Evolutionary conservation across 2,888 invertebrate genomes (phyloP).

Genomic region (Pristionchus fissidentatus): DNA sequence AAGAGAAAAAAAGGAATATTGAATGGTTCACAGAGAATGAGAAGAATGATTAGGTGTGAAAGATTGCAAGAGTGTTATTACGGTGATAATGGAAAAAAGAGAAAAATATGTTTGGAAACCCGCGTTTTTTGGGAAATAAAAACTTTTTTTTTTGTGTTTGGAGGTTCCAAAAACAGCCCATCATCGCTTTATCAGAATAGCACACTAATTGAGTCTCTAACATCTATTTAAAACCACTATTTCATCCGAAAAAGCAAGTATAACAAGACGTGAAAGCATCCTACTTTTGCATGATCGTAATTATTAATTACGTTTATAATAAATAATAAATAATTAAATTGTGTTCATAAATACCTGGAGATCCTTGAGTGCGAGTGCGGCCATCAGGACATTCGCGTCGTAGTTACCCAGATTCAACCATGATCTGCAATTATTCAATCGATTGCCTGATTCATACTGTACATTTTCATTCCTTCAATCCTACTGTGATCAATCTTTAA

Average conservation of each 20-base stretch:
- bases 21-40: background rate
- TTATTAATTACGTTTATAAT: background rate
- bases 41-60: too few relatives aligned
- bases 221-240: background rate
- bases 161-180: too few relatives aligned
- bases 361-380: constrained; percentile 83
- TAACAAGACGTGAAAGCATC: background rate
- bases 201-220: too few relatives aligned
- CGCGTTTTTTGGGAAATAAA: too few relatives aligned
- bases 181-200: background rate
- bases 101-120: too few relatives aligned
- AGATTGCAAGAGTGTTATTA: too few relatives aligned
- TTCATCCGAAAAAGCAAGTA: background rate
- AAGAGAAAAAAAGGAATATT: background rate
- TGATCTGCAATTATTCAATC: constrained; percentile 60
- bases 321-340: background rate
- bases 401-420: constrained; percentile 93
- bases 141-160: too few relatives aligned
- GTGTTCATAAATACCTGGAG: constrained; percentile 20
- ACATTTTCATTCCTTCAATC: background rate
- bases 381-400: constrained; percentile 97
- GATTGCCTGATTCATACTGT: background rate
- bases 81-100: too few relatives aligned
- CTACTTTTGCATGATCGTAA: background rate
- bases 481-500: too few relatives aligned